Evolutionary conservation across 1,140 invertebrate genomes (phyloP).

Genomic region (Pectinophora gossypiella): DNA sequence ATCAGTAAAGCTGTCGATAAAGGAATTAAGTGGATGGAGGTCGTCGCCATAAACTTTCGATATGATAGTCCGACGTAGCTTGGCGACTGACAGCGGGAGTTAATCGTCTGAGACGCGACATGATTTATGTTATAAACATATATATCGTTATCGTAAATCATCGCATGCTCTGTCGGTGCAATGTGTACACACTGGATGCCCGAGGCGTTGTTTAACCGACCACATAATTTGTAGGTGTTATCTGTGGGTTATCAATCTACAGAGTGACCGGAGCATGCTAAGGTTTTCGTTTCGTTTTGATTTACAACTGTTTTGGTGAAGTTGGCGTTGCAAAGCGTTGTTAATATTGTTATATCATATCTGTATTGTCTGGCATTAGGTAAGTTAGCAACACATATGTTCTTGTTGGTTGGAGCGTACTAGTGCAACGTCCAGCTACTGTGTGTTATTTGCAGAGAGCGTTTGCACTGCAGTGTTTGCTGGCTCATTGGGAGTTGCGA

Average conservation of each 20-base stretch:
- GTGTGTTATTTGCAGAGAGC: slow-evolving; percentile 44
- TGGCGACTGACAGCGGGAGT: not conserved
- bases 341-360: too few relatives aligned
- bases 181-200: not conserved
- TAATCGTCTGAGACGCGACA: not conserved
- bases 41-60: not conserved
- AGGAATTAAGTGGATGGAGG: not conserved
- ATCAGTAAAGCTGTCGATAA: not conserved
- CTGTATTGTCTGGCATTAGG: too few relatives aligned
- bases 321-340: too few relatives aligned
- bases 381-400: too few relatives aligned
- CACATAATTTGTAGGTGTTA: not conserved
- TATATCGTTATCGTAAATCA: not conserved
- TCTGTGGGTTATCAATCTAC: too few relatives aligned
- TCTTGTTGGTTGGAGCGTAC: too few relatives aligned
- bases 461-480: slow-evolving; percentile 49
- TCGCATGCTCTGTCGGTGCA: not conserved
- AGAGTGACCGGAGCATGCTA: too few relatives aligned
- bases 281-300: too few relatives aligned
- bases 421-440: slow-evolving; percentile 19
- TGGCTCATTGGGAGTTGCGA: slow-evolving; percentile 29
- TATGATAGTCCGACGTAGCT: not conserved
- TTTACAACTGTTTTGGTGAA: too few relatives aligned
- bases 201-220: not conserved
- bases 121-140: slow-evolving; percentile 4